These are phyloP conservation scores for Grus americana DNA, from an alignment of 2,113 vertebrate species.

Conservation along the genomic window DNA sequence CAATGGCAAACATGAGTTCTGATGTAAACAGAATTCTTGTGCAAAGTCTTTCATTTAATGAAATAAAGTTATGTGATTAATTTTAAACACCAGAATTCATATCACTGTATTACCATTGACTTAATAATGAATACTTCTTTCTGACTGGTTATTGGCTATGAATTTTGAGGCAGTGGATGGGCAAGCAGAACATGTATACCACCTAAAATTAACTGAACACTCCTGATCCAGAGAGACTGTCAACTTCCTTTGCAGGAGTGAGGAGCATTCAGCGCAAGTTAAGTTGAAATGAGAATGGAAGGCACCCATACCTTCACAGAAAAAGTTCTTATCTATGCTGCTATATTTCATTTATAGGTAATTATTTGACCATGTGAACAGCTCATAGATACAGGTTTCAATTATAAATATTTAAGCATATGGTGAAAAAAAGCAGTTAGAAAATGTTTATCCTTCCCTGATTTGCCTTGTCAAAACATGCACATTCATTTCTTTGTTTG, in stretches of 20 bases:
- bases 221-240: not conserved
- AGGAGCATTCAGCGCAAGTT: not conserved
- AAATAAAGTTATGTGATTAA: not conserved
- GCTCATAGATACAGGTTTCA: not conserved
- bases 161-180: not conserved
- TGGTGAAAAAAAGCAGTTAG: not conserved
- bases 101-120: not conserved
- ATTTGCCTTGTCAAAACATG: not conserved
- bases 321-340: not conserved
- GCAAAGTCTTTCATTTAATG: not conserved
- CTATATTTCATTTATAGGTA: not conserved
- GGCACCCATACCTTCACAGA: not conserved
- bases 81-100: not conserved
- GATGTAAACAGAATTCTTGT: not conserved
- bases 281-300: not conserved
- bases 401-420: not conserved
- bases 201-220: not conserved
- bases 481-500: not conserved
- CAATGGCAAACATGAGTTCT: not conserved
- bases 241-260: not conserved
- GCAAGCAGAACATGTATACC: not conserved
- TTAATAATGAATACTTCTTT: not conserved
- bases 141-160: not conserved
- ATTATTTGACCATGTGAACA: not conserved
- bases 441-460: not conserved